These are phyloP conservation scores for Sphaeridia pumilis DNA, from an alignment of 2,888 invertebrate genomes.

Conservation along the genomic window DNA sequence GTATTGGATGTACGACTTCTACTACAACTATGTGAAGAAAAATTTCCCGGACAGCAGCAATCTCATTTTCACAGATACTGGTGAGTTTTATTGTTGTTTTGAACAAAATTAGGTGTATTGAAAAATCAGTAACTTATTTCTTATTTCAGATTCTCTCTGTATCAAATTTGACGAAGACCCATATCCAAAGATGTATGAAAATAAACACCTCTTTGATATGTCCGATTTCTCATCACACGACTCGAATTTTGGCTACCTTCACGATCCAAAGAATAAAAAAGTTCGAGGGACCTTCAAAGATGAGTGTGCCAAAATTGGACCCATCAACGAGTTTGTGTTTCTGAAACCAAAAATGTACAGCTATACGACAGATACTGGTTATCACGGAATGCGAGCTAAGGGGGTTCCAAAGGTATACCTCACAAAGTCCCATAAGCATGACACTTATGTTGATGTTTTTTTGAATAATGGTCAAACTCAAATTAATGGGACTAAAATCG, in stretches of 20 bases:
- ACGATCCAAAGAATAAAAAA: conserved; percentile 35
- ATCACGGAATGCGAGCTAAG: conserved; percentile 2
- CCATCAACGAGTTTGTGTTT: conserved; percentile 34
- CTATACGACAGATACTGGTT: not conserved
- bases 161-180: no score
- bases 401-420: conserved; percentile 2
- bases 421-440: not conserved
- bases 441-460: not conserved
- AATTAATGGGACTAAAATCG: not conserved
- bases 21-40: conserved; percentile 29
- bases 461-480: not conserved
- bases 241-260: conserved; percentile 20
- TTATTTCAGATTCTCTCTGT: no score
- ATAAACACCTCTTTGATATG: conserved; percentile 26
- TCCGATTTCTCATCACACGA: conserved; percentile 32
- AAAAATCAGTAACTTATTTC: no score
- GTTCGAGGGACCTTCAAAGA: conserved; percentile 37
- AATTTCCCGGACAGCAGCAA: conserved; percentile 21
- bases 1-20: conserved; percentile 35
- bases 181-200: not conserved
- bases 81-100: not conserved
- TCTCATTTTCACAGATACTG: not conserved
- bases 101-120: not conserved
- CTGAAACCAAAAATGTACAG: conserved; percentile 14
- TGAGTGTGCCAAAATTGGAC: conserved; percentile 28